These are phyloP conservation scores for Luperina nickerlii DNA, from an alignment of 2,888 invertebrate genomes.

Conservation along the genomic window DNA sequence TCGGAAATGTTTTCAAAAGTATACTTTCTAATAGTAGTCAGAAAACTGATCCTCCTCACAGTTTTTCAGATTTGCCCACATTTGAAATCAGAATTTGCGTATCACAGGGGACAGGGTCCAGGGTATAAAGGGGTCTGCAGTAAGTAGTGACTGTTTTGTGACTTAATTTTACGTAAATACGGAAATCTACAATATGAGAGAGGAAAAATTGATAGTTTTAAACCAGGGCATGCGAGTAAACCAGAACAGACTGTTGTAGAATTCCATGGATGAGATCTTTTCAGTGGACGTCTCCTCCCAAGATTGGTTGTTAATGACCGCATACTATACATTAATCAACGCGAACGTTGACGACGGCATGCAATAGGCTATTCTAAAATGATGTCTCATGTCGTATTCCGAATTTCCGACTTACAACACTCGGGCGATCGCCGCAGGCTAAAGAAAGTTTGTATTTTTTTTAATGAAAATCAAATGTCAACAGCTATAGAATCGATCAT, in stretches of 20 bases:
- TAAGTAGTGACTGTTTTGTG: not conserved
- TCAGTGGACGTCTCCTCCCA: not conserved
- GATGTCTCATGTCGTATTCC: not conserved
- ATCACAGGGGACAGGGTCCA: not conserved
- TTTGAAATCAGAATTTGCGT: not conserved
- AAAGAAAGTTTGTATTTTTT: not conserved
- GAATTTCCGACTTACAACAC: not conserved
- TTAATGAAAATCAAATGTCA: not conserved
- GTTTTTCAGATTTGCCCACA: not conserved
- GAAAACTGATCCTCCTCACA: not conserved
- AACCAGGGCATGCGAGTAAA: not conserved
- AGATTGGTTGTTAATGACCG: constrained; percentile 11
- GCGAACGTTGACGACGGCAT: constrained; percentile 3
- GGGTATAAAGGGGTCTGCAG: not conserved
- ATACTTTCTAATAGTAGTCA: not conserved
- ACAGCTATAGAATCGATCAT: not conserved
- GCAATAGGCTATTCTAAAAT: constrained; percentile 13
- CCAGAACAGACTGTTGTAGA: not conserved
- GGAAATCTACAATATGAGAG: not conserved
- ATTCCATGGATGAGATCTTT: constrained; percentile 6
- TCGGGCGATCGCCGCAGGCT: no score
- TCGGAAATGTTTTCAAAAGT: not conserved
- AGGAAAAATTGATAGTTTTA: not conserved
- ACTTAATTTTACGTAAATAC: not conserved
- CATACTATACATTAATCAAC: constrained; percentile 12